Conservation (phyloP, 2,888 invertebrate species). For the Epistrophella euchroma region DNA sequence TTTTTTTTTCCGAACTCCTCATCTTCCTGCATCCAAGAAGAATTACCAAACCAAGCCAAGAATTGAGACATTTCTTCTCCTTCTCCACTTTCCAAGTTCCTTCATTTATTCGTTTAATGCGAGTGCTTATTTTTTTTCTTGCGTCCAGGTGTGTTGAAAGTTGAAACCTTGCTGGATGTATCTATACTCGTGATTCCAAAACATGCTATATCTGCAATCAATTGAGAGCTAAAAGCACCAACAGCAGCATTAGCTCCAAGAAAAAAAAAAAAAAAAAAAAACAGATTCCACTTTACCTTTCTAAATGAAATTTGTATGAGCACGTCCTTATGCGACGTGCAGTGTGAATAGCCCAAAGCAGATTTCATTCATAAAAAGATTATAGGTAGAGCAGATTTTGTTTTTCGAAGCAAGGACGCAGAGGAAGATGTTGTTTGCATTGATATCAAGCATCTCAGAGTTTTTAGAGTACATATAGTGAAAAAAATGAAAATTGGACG, state of each 20-base stretch:
- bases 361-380: slow-evolving; percentile 65
- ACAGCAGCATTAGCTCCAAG: background rate
- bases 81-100: background rate
- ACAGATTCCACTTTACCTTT: slow-evolving; percentile 49
- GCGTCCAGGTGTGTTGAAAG: slow-evolving; percentile 35
- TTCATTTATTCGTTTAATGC: background rate
- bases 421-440: slow-evolving; percentile 5
- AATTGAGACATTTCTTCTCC: slow-evolving; percentile 36
- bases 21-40: background rate
- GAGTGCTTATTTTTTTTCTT: slow-evolving; percentile 9
- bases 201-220: slow-evolving; percentile 72
- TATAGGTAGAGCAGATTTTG: slow-evolving; percentile 19
- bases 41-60: slow-evolving; percentile 6
- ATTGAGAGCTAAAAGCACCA: slow-evolving; percentile 46
- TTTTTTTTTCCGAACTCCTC: background rate
- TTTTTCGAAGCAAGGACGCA: background rate
- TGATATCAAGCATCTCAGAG: slow-evolving; percentile 8
- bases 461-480: background rate
- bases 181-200: slow-evolving; percentile 27
- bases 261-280: slow-evolving; percentile 11
- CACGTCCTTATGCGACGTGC: slow-evolving; percentile 60
- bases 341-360: slow-evolving; percentile 24
- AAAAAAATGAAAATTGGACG: background rate
- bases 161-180: slow-evolving; percentile 38
- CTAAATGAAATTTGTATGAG: slow-evolving; percentile 69